Evolutionary conservation across 2,888 invertebrate species (phyloP).

Genomic region (Ochlodes sylvanus): DNA sequence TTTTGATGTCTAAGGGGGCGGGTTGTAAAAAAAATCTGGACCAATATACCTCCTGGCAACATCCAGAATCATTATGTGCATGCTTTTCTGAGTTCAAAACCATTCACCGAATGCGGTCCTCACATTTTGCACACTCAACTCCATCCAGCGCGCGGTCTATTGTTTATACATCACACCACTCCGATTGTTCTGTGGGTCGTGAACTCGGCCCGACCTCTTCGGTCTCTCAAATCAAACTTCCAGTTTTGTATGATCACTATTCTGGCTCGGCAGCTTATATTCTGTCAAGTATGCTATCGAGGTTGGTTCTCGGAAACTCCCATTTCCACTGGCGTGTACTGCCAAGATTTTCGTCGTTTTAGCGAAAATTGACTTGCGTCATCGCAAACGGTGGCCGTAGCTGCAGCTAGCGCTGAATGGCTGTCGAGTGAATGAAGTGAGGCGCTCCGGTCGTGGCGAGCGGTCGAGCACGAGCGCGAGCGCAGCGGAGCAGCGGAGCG

Average conservation of each 20-base stretch:
- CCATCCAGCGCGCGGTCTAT: too few species aligned
- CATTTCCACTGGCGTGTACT: slow-evolving; percentile 53
- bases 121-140: too few species aligned
- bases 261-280: neutral
- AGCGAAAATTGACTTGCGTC: slow-evolving; percentile 53
- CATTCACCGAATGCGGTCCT: too few species aligned
- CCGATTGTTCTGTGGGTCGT: slow-evolving; percentile 23
- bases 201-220: slow-evolving; percentile 24
- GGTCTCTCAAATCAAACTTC: neutral
- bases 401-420: slow-evolving; percentile 40
- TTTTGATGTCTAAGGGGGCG: too few species aligned
- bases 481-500: slow-evolving; percentile 37
- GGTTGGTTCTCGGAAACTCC: slow-evolving; percentile 56
- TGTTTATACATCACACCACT: neutral
- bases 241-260: neutral
- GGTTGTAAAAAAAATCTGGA: too few species aligned
- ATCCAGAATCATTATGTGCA: too few species aligned
- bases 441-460: slow-evolving; percentile 43
- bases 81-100: too few species aligned
- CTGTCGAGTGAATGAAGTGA: slow-evolving; percentile 45
- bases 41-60: too few species aligned
- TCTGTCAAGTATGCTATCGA: neutral
- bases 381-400: slow-evolving; percentile 37
- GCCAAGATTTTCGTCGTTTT: slow-evolving; percentile 64
- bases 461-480: slow-evolving; percentile 47